These are phyloP conservation scores for Cephus pulcher DNA, from an alignment of 2,888 invertebrate species.

Conservation along the genomic window DNA sequence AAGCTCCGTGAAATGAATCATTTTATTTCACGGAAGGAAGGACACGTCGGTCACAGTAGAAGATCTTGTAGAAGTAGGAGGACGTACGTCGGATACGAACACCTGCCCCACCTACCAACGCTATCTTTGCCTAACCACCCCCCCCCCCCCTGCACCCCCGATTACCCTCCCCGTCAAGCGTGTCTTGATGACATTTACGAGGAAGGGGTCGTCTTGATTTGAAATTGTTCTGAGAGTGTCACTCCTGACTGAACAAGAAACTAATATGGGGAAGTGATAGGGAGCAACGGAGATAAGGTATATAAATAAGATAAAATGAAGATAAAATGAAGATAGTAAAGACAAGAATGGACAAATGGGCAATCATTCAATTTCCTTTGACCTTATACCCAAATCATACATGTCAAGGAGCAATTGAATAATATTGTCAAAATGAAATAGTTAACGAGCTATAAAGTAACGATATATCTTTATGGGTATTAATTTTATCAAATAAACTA, in stretches of 20 bases:
- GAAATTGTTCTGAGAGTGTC: slow-evolving; percentile 42
- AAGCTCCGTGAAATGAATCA: slow-evolving; percentile 54
- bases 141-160: neutral
- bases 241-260: slow-evolving; percentile 12
- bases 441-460: too few relatives aligned
- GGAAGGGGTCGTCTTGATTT: slow-evolving; percentile 35
- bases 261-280: neutral
- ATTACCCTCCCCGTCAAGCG: neutral
- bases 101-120: slow-evolving; percentile 13
- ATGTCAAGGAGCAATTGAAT: too few relatives aligned
- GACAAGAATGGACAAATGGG: neutral
- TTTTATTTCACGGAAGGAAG: slow-evolving; percentile 59
- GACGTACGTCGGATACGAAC: slow-evolving; percentile 29
- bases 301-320: neutral
- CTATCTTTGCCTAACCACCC: neutral
- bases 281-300: neutral
- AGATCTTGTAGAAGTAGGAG: slow-evolving; percentile 32
- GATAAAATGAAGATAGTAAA: neutral
- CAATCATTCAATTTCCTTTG: neutral
- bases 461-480: too few relatives aligned
- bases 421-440: too few relatives aligned
- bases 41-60: slow-evolving; percentile 56
- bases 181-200: neutral
- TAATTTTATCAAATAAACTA: too few relatives aligned
- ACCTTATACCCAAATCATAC: neutral